phyloP scores from a whole-genome alignment of 2,797 vertebrate genomes.

The Rhinella marina region DNA sequence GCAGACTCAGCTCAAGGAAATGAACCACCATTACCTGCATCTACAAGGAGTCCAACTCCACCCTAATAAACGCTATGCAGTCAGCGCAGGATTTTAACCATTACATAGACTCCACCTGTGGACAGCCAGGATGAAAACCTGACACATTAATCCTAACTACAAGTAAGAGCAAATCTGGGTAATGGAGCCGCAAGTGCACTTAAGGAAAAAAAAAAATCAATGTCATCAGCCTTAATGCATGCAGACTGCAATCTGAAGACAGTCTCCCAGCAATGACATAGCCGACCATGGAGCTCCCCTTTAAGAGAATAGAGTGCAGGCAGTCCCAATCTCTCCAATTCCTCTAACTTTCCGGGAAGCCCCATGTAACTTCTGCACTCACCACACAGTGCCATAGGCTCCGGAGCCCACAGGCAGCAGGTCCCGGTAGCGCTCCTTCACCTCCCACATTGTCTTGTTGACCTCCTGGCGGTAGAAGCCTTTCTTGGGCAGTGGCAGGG shows the following conservation, averaged over 20 bases:
- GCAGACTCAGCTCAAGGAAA: not conserved
- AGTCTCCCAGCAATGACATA: no score
- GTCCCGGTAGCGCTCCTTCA: conserved; percentile 87
- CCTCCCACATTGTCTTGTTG: conserved; percentile 90
- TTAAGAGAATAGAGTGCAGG: no score
- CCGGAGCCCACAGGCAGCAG: conserved; percentile 91
- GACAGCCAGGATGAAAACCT: no score
- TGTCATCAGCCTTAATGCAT: not conserved
- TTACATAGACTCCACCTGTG: not conserved
- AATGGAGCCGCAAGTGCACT: not conserved
- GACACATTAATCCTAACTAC: not conserved
- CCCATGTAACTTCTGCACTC: conserved; percentile 66
- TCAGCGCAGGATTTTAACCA: not conserved
- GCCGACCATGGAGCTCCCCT: no score
- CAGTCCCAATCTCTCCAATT: no score
- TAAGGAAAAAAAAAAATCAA: not conserved
- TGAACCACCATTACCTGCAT: not conserved
- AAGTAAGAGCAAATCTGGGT: not conserved
- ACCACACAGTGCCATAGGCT: conserved; percentile 95
- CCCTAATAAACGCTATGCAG: conserved; percentile 12
- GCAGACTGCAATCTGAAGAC: no score
- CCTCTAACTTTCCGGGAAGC: no score
- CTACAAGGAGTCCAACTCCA: not conserved
- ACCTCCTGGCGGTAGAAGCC: conserved; percentile 90
- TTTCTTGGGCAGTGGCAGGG: conserved; percentile 73